phyloP scores from a whole-genome alignment of 30 jellyfish, hydroid and myxozoan species.

The Mastigias papua region DNA sequence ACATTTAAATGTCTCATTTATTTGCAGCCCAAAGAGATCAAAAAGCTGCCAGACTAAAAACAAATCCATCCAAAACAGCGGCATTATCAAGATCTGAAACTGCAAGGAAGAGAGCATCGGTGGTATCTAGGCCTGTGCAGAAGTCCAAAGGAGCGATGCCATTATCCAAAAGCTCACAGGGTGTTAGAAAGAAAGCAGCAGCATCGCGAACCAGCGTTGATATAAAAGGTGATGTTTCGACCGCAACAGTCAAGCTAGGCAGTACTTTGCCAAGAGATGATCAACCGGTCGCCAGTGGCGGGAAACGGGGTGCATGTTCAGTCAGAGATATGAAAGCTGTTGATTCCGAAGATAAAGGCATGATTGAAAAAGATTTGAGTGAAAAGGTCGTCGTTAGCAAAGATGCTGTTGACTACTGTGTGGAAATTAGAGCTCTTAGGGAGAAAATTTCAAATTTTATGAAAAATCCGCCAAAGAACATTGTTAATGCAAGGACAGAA shows the following conservation, averaged over 20 bases:
- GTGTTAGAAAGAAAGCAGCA: neutral
- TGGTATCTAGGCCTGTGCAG: neutral
- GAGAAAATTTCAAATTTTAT: neutral
- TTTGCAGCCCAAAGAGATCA: neutral
- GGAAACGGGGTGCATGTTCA: neutral
- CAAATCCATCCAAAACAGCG: neutral
- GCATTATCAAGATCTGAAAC: neutral
- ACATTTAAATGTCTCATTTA: neutral
- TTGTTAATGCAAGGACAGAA: constrained; percentile 1
- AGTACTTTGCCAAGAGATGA: neutral
- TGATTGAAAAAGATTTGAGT: neutral
- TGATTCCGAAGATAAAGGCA: neutral
- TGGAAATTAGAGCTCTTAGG: constrained; percentile 7
- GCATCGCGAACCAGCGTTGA: neutral
- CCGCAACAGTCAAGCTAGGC: neutral
- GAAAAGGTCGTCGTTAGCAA: neutral
- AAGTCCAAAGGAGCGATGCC: neutral
- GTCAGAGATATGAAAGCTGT: neutral
- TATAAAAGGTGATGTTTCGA: neutral
- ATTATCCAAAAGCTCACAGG: neutral
- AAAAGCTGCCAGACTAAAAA: neutral
- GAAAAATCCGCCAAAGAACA: neutral
- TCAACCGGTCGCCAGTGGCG: neutral
- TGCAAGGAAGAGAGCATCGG: neutral
- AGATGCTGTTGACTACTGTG: neutral